A percentile compares a stretch with the other conserved stretches of the same genome.
phyloP scores from a whole-genome alignment of 1,140 invertebrate genomes.

The Pseudomyrmex gracilis region DNA sequence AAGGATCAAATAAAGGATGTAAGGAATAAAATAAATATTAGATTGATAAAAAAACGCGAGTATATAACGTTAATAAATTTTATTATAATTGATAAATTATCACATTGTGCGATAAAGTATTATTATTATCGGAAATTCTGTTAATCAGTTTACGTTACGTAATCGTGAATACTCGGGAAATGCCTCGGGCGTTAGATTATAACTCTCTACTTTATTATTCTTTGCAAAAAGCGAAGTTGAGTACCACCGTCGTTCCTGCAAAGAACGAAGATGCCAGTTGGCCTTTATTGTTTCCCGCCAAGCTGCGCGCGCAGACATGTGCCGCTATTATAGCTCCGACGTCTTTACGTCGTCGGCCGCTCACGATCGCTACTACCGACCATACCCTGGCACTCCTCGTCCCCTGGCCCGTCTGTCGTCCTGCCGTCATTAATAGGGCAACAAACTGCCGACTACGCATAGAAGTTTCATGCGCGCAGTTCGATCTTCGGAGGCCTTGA shows the following conservation, averaged over 20 bases:
- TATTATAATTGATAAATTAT: neutral
- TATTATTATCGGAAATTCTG: neutral
- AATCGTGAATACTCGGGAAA: neutral
- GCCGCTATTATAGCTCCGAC: conserved; percentile 1
- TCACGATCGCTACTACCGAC: conserved; percentile 29
- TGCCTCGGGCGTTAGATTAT: neutral
- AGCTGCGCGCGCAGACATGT: conserved; percentile 69
- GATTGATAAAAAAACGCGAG: neutral
- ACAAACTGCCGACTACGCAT: conserved; percentile 70
- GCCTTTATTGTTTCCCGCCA: conserved; percentile 76
- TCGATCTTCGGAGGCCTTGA: conserved; percentile 73
- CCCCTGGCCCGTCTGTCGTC: conserved; percentile 37
- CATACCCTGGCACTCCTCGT: conserved; percentile 3
- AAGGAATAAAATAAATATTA: neutral
- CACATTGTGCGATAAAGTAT: neutral
- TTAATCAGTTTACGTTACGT: neutral
- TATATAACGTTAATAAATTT: neutral
- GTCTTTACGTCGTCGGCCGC: conserved; percentile 8
- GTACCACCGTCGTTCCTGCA: conserved; percentile 67
- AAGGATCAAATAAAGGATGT: no score
- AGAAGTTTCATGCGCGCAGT: conserved; percentile 56
- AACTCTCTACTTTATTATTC: conserved; percentile 26
- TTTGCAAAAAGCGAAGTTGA: conserved; percentile 46
- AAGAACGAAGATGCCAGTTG: conserved; percentile 67
- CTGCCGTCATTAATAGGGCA: conserved; percentile 68